Percentiles rank a stretch among this genome's conserved stretches.
These are phyloP conservation scores for Apus apus DNA, from an alignment of 2,113 vertebrate species.

Conservation along the genomic window DNA sequence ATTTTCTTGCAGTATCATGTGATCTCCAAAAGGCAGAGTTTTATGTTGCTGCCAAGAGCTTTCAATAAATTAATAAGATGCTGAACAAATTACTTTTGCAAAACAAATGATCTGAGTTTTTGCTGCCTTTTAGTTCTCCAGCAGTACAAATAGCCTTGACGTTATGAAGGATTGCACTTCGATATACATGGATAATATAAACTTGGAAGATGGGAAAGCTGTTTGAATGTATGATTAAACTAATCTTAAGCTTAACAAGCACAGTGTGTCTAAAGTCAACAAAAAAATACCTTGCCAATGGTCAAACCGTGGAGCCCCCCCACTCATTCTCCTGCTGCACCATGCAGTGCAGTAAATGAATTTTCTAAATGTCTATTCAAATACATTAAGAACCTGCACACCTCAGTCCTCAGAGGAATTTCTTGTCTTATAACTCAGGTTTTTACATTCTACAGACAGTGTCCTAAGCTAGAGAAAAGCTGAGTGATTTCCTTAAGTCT, in stretches of 20 bases:
- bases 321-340: background rate
- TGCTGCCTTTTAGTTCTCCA: background rate
- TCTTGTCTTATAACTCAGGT: background rate
- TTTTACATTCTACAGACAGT: background rate
- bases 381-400: background rate
- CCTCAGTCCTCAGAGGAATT: background rate
- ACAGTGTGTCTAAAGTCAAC: background rate
- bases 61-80: background rate
- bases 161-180: background rate
- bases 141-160: background rate
- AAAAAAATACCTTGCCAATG: background rate
- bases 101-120: conserved; percentile 12
- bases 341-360: background rate
- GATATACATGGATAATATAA: background rate
- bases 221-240: background rate
- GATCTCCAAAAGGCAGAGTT: conserved; percentile 13
- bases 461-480: background rate
- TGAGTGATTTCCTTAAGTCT: background rate
- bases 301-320: background rate
- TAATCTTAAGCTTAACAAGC: background rate
- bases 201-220: background rate
- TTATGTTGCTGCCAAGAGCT: background rate
- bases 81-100: conserved; percentile 9
- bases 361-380: background rate
- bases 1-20: background rate